A percentile compares a stretch with the other conserved stretches of the same genome.
Evolutionary conservation across 2,113 vertebrate species (phyloP).

Genomic region (Ctenodactylus gundi): DNA sequence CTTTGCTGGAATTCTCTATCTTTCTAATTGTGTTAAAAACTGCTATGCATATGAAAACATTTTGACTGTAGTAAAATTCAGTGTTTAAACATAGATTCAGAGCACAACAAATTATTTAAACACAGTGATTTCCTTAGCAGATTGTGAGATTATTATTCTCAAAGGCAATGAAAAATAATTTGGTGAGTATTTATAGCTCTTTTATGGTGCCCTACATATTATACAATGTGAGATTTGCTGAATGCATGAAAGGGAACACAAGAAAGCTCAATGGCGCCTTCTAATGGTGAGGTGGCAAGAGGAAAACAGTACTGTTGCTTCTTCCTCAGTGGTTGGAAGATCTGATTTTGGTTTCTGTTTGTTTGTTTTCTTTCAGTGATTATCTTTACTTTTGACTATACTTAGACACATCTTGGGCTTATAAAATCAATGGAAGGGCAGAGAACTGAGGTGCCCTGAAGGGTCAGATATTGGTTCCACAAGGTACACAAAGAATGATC

Average conservation of each 20-base stretch:
- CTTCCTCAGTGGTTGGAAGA: not conserved
- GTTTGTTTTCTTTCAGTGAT: not conserved
- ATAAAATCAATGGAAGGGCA: not conserved
- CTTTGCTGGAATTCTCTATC: slow-evolving; percentile 12
- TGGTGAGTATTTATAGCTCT: slow-evolving; percentile 43
- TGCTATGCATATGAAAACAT: not conserved
- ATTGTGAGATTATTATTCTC: slow-evolving; percentile 40
- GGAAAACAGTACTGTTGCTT: not conserved
- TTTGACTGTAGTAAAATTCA: slow-evolving; percentile 26
- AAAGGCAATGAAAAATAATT: slow-evolving; percentile 36
- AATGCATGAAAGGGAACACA: slow-evolving; percentile 1
- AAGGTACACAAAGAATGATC: not conserved
- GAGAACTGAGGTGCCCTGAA: not conserved
- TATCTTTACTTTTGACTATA: not conserved
- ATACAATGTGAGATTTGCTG: not conserved
- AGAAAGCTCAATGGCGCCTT: not conserved
- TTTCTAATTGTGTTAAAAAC: slow-evolving; percentile 4
- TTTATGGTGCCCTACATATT: not conserved
- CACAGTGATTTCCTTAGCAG: not conserved
- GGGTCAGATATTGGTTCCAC: not conserved
- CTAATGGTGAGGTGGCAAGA: not conserved
- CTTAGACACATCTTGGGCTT: not conserved
- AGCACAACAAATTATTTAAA: slow-evolving; percentile 33
- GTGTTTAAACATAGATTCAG: slow-evolving; percentile 32
- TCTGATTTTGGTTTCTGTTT: slow-evolving; percentile 5